Evolutionary conservation across 1,140 invertebrate species (phyloP), one percentile per base, ranked within the genome.

Genomic region (Magallana ariakensis): DNA sequence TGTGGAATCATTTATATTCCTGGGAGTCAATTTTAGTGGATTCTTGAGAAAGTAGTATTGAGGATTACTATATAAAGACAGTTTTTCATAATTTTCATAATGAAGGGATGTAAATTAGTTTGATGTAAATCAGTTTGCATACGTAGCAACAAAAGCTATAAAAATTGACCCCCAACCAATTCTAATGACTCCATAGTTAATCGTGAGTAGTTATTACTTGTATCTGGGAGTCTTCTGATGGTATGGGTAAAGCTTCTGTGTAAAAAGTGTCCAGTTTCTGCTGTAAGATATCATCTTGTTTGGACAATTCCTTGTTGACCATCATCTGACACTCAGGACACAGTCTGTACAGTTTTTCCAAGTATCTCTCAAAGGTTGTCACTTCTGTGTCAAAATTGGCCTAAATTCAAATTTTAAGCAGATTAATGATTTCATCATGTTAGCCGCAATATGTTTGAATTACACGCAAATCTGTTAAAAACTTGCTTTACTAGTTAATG

Each of bases 361-460:
- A 66, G 56, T 84, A 66, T 58, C 66, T 16, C 33, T 84, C 83
- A 84, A 66, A 84, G 11, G 58, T 58, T 66, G 60, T 54, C 5
- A 84, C 58, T 53, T 84, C 83, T 15, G 58, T 54, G 33, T 84
- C 83, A 84, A 84, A 84, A 15, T 84, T 84, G 13, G 60, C 66
- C 83, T 84, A 46, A 33, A 75, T 26, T 60, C 16, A 62, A 16
- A 62, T 15, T 16, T 62, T 4, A 46, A 46, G 5, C 4, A 62
- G 19, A 62, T 16, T 5, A 11, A 0, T 60, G 11, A 58, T 62
- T 16, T n/a, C 16, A n/a, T 62, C 15, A 62, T 62, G 15, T 62
- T 16, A 19, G 13, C 58, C 58, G 33, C 0, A 46, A 46, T 46
- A 2, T 46, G 33, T 5, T 46, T 46, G 33, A 46, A 46, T 46